Base-by-base conservation (phyloP, 2,888 invertebrate genomes). In the Caenorhabditis sp. region DNA sequence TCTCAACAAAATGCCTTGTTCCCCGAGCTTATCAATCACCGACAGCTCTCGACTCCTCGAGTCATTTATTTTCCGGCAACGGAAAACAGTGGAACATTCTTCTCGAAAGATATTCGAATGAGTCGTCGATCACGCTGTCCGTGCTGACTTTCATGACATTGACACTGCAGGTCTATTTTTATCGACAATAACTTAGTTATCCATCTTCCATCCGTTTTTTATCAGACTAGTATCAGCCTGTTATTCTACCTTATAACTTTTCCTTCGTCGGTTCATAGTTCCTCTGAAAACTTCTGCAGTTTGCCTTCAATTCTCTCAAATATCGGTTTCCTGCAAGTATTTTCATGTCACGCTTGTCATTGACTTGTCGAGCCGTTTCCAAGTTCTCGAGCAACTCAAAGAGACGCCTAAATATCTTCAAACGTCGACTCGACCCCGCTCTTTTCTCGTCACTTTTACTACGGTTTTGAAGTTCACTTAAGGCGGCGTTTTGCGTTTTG, bases 21-120 rank as follows among this genome's bases (percentile, higher is more conserved):
- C 60, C 60, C 37, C 18, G 26, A 26, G 61, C 67, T 76, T 76
- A 76, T 76, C 76, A 76, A 76, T 76, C 76, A 76, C 74, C 40
- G 60, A 60, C 51, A 20, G 61, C 71, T 61, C 58, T 37, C 28
- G 47, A 47, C 50, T 60, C 58, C 35, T 37, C 56, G 56, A 47
- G 50, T 62, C 61, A 60, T 35, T 72, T 64, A 53, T 67, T 58
- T 61, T 56, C 37, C 24, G n/a, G 24, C 32, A 3, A 18, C 20
- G 20, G 56, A 35, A 2, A 35, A 5, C 8, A 5, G 35, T 0
- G 15, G 56, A 56, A 35, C 56, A 56, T 56, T 56, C 56, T n/a
- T 24, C n/a, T 35, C 40, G 28, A 6, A 32, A 56, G 44, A 50
- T 68, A 22, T 71, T 62, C 44, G 53, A n/a, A 51, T 24, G 50